These are phyloP conservation scores for Etheostoma spectabile DNA, from an alignment of 2,113 vertebrate species.

Conservation along the genomic window DNA sequence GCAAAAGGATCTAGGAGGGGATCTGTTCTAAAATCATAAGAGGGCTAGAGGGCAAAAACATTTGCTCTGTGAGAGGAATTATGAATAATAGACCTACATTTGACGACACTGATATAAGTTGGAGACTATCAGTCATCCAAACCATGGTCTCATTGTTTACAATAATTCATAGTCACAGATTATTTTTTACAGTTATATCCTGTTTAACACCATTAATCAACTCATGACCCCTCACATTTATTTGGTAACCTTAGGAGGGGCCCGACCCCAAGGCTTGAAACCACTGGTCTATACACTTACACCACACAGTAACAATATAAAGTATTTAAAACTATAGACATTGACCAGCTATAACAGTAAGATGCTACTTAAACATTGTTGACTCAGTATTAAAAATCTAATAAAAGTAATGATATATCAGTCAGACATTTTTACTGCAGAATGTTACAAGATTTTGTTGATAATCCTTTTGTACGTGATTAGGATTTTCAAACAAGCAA, in stretches of 20 bases:
- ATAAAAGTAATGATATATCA: no score
- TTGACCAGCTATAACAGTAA: background rate
- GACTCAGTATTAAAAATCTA: no score
- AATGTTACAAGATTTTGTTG: background rate
- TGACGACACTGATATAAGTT: background rate
- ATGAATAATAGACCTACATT: background rate
- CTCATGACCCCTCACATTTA: no score
- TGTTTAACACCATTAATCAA: background rate
- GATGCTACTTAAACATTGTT: no score
- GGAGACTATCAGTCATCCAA: background rate
- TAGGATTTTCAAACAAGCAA: background rate
- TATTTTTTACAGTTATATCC: background rate
- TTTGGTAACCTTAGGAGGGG: no score
- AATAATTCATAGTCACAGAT: background rate
- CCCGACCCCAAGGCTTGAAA: no score
- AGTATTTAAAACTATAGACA: background rate
- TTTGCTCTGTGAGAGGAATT: background rate
- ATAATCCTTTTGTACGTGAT: background rate
- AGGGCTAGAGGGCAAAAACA: background rate
- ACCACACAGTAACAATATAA: background rate
- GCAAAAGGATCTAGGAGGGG: background rate
- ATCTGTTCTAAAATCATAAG: background rate
- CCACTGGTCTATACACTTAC: no score
- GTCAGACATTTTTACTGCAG: no score
- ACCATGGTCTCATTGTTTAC: background rate